Evolutionary conservation across 2,113 vertebrate genomes (phyloP).

Genomic region (Peromyscus californicus): DNA sequence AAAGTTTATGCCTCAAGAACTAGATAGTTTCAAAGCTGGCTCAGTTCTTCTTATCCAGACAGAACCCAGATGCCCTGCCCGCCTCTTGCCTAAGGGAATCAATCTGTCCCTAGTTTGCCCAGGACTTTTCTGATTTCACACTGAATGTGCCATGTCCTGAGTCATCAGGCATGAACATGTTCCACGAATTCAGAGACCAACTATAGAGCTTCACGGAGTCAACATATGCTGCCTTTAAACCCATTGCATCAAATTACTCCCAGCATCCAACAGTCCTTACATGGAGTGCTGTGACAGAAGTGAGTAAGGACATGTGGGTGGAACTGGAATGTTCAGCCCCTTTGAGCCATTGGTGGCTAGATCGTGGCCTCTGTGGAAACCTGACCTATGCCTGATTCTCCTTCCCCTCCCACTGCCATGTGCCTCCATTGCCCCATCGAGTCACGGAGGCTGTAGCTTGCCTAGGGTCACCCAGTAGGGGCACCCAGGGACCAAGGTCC

Average conservation of each 20-base stretch:
- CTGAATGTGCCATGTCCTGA: rapidly evolving
- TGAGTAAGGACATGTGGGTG: background rate
- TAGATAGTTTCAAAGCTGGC: background rate
- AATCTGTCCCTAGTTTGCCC: background rate
- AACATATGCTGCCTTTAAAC: background rate
- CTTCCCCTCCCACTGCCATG: background rate
- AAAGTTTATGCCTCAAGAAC: background rate
- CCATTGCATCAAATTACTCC: background rate
- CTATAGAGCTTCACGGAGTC: too few relatives aligned
- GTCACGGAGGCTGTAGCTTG: rapidly evolving
- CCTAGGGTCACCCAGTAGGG: rapidly evolving
- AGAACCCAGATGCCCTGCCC: background rate
- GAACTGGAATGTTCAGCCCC: background rate
- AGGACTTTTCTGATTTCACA: background rate
- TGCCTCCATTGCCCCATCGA: background rate
- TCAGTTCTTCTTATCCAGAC: background rate
- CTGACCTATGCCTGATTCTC: background rate
- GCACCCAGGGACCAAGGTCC: background rate
- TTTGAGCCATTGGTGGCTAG: background rate
- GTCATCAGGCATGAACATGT: too few relatives aligned
- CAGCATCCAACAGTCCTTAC: background rate
- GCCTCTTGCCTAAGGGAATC: background rate
- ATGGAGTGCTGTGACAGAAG: background rate
- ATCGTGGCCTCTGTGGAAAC: background rate
- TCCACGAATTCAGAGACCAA: background rate